phyloP scores from a whole-genome alignment of 2,113 vertebrate genomes.

The Pipra filicauda region DNA sequence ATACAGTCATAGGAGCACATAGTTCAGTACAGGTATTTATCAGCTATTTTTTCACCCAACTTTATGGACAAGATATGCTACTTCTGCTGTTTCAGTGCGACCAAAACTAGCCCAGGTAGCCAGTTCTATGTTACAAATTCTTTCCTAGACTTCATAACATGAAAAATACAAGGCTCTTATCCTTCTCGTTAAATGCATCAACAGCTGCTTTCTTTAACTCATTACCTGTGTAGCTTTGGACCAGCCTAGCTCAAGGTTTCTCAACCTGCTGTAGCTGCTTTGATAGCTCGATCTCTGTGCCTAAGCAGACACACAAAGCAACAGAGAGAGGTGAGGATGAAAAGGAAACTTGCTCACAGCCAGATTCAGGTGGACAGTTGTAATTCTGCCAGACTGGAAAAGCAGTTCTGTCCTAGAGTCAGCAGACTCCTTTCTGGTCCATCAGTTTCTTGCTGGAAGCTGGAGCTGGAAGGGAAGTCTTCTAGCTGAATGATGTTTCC shows the following conservation, averaged over 20 bases:
- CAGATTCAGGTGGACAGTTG: neutral
- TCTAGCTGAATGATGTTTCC: neutral
- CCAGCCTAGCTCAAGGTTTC: neutral
- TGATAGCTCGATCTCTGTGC: neutral
- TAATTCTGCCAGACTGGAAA: neutral
- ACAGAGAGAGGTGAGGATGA: neutral
- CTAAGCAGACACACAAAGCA: neutral
- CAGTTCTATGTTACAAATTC: neutral
- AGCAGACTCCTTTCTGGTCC: neutral
- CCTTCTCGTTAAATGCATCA: neutral
- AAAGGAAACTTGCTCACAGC: neutral
- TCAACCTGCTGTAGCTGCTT: neutral
- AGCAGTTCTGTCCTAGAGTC: neutral
- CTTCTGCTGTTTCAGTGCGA: neutral
- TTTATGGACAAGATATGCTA: neutral
- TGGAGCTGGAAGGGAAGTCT: neutral
- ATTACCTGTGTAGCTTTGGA: neutral
- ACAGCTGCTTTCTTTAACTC: neutral
- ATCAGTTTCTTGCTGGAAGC: neutral
- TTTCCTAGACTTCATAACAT: neutral
- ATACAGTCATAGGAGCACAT: neutral
- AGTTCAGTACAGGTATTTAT: neutral
- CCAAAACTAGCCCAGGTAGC: neutral
- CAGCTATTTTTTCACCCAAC: neutral
- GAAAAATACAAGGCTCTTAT: neutral